These are phyloP conservation scores for Cecropterus lyciades DNA, from an alignment of 1,140 invertebrate species.

Conservation along the genomic window DNA sequence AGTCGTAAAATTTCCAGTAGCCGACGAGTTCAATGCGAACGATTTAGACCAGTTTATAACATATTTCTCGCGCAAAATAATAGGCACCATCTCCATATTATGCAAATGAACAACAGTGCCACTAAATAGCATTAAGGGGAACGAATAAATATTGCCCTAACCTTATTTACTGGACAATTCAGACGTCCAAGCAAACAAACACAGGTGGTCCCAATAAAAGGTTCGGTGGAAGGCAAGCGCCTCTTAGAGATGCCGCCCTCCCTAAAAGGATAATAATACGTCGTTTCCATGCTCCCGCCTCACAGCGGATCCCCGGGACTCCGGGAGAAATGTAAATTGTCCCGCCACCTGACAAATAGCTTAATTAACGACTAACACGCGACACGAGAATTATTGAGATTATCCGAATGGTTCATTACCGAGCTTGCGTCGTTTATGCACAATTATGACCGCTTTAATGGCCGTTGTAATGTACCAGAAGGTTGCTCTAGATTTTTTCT, in stretches of 20 bases:
- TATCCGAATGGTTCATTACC: conserved; percentile 67
- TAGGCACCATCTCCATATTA: conserved; percentile 61
- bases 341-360: conserved; percentile 80
- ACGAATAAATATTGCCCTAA: conserved; percentile 70
- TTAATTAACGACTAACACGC: conserved; percentile 81
- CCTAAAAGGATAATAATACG: conserved; percentile 84
- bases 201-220: conserved; percentile 82
- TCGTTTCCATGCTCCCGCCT: conserved; percentile 71
- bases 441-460: conserved; percentile 55
- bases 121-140: conserved; percentile 69
- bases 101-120: conserved; percentile 65
- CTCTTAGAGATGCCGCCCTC: conserved; percentile 76
- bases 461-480: conserved; percentile 41
- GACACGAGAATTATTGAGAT: conserved; percentile 74
- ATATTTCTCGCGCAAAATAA: conserved; percentile 61
- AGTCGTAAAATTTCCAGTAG: conserved; percentile 40
- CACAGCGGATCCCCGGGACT: conserved; percentile 61
- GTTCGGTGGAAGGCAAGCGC: conserved; percentile 67
- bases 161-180: conserved; percentile 83
- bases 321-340: conserved; percentile 80
- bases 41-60: conserved; percentile 50
- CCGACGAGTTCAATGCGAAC: conserved; percentile 43
- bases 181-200: conserved; percentile 76
- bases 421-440: conserved; percentile 46
- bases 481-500: conserved; percentile 51